A percentile compares a stretch with the other conserved stretches of the same genome.
Conservation (phyloP, 2,888 invertebrate species). For the Ectemnius continuus region DNA sequence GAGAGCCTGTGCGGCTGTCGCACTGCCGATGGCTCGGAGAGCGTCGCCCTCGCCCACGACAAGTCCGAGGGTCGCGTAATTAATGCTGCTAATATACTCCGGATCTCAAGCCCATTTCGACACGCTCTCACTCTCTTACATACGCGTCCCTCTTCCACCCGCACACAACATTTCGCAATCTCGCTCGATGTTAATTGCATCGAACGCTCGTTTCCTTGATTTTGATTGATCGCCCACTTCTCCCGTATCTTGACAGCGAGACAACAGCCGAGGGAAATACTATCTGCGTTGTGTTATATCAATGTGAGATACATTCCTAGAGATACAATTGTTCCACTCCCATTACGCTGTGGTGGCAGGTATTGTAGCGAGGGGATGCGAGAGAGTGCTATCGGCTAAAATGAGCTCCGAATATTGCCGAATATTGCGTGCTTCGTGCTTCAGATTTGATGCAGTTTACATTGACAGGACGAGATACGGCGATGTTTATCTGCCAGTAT, state of each 20-base stretch:
- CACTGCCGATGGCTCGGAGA: slow-evolving; percentile 25
- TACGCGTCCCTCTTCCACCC: slow-evolving; percentile 11
- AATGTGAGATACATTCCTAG: neutral
- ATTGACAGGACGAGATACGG: no score
- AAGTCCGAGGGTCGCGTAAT: slow-evolving; percentile 65
- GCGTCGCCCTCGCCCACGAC: slow-evolving; percentile 41
- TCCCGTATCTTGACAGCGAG: neutral
- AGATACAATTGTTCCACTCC: no score
- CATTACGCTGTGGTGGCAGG: neutral
- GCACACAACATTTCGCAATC: slow-evolving; percentile 39
- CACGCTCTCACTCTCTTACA: slow-evolving; percentile 44
- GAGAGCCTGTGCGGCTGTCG: slow-evolving; percentile 16
- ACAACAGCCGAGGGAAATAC: slow-evolving; percentile 40
- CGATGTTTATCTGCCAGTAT: no score
- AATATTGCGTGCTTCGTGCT: no score
- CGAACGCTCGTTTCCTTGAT: slow-evolving; percentile 56
- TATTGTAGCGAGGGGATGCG: neutral
- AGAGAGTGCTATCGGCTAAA: no score
- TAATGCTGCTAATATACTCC: slow-evolving; percentile 70
- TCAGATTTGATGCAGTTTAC: no score
- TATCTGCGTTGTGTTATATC: slow-evolving; percentile 10
- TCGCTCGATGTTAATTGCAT: slow-evolving; percentile 57
- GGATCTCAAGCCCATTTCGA: slow-evolving; percentile 59
- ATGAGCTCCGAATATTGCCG: no score
- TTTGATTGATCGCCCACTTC: slow-evolving; percentile 46